Evolutionary conservation across 2,113 vertebrate genomes (phyloP), one percentile per base, ranked within the genome.

Genomic region (Mirza zaza): DNA sequence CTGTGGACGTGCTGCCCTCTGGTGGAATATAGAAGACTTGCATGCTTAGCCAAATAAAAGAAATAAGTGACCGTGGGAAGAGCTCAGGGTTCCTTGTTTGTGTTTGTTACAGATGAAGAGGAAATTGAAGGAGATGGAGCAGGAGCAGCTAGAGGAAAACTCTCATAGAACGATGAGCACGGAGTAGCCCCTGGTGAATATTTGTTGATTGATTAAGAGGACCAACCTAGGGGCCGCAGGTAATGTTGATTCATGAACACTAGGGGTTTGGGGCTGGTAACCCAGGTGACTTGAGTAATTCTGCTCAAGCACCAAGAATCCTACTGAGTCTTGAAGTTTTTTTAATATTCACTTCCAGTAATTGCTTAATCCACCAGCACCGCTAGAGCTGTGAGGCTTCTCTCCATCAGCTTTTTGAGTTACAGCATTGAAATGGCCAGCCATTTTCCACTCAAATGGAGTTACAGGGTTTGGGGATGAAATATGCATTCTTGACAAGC

Each of bases 1-100:
- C 21, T 36, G 52, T 34, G 34, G 12, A 75, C 1, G 5, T 81
- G 84, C 91, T 92, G 57, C 55, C 81, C 93, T 88, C 97, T 97
- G 71, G 88, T 85, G 97, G 86, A 84, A n/a, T 0, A 8, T 42
- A 2, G 50, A 10, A 88, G 87, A 67, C 8, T 67, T 68, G 57
- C 65, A 55, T 9, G 50, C 34, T 45, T 6, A 25, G 34, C 36
- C 6, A 4, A 32, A 39, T n/a, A 36, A 82, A 84, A 63, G 59
- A 23, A 90, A 68, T 15, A 29, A 10, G 36, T 55, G 9, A 6
- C 8, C 8, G 23, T 3, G 3, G 2, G 3, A 17, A 91, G 36
- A 70, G 36, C 45, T 80, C 57, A 23, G 52, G 11, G 23, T 63
- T 82, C 89, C 90, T 32, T 57, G 9, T 34, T 36, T 80, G n/a